Conservation (phyloP, 2,113 vertebrate species). For the Callipepla californica region DNA sequence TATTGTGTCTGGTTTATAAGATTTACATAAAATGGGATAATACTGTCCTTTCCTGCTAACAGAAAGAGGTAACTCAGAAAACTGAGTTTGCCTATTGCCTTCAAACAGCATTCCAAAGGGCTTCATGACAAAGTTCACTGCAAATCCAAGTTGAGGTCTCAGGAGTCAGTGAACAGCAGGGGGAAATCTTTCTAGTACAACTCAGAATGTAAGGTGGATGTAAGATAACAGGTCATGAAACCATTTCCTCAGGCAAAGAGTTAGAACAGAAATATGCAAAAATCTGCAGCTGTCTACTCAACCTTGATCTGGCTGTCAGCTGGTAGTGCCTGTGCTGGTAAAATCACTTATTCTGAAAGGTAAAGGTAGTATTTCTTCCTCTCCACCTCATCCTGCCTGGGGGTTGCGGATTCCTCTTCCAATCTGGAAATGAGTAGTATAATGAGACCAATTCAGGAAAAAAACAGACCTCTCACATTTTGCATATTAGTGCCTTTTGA, state of each 20-base stretch:
- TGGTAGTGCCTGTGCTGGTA: neutral
- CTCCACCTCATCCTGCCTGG: neutral
- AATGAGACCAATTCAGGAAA: neutral
- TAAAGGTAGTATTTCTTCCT: rapidly evolving
- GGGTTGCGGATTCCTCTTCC: neutral
- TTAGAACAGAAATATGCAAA: neutral
- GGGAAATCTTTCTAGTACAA: neutral
- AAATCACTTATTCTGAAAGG: neutral
- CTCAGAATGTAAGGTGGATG: neutral
- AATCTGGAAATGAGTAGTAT: neutral
- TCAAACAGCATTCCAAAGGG: neutral
- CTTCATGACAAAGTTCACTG: neutral
- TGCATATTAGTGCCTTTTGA: too few species aligned
- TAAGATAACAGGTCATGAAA: neutral
- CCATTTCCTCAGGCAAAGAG: neutral
- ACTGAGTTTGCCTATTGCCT: neutral
- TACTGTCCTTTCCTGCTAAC: neutral
- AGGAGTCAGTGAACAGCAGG: neutral
- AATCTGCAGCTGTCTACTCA: neutral
- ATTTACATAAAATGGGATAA: neutral
- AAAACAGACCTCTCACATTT: rapidly evolving
- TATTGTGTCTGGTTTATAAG: neutral
- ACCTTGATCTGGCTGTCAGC: neutral
- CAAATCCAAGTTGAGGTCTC: neutral
- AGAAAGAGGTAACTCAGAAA: neutral